These are phyloP conservation scores for Xenus cinereus DNA, from an alignment of 2,113 vertebrate species.

Conservation along the genomic window DNA sequence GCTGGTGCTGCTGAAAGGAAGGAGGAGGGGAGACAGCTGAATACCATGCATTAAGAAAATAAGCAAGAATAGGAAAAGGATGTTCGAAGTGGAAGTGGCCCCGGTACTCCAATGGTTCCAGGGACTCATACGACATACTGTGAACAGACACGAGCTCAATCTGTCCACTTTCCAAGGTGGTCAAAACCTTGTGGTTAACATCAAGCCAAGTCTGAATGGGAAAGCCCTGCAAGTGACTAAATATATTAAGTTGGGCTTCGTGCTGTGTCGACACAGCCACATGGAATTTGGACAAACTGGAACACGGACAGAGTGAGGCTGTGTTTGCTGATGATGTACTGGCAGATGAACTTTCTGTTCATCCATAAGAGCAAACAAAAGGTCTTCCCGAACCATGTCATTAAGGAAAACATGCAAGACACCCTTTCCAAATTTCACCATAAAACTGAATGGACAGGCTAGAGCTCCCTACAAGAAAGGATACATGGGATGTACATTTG, in stretches of 20 bases:
- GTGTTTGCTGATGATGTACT: background rate
- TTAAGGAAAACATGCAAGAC: background rate
- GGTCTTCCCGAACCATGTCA: background rate
- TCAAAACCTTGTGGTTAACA: conserved; percentile 3
- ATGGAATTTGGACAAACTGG: conserved; percentile 31
- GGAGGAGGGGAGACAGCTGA: conserved; percentile 32
- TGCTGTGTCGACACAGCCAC: background rate
- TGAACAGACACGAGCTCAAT: background rate
- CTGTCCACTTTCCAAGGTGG: conserved; percentile 7
- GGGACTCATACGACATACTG: background rate
- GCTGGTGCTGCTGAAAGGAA: conserved; percentile 43
- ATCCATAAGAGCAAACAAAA: background rate
- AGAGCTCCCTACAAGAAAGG: background rate
- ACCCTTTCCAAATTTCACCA: background rate
- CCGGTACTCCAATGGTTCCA: background rate
- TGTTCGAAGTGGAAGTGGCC: background rate
- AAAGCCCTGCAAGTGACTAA: conserved; percentile 24
- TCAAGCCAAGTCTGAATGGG: background rate
- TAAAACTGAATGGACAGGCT: background rate
- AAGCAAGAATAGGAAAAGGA: background rate
- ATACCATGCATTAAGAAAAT: conserved; percentile 25
- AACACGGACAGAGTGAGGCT: background rate
- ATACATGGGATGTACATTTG: background rate
- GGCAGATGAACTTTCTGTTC: background rate
- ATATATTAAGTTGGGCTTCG: conserved; percentile 8